These are phyloP conservation scores for Himalopsyche anomala DNA, from an alignment of 2,888 invertebrate genomes.

Conservation along the genomic window DNA sequence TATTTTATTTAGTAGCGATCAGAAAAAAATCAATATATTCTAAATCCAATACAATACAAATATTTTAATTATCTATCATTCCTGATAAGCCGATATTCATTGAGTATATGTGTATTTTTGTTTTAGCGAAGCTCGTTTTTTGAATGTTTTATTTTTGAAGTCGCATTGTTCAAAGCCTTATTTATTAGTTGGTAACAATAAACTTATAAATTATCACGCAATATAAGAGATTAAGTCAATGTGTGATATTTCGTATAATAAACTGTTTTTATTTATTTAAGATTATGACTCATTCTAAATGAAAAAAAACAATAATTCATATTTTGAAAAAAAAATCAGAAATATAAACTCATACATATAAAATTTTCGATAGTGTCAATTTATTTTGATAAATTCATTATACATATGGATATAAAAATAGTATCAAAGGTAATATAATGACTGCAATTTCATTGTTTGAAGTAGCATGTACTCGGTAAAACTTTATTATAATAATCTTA, in stretches of 20 bases:
- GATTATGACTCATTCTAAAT: neutral
- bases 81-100: neutral
- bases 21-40: constrained; percentile 2
- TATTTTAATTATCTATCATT: constrained; percentile 19
- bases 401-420: too few relatives aligned
- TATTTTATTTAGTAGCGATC: constrained; percentile 9
- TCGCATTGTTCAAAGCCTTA: neutral
- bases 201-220: constrained; percentile 3
- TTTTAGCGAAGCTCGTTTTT: neutral
- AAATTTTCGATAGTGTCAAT: too few relatives aligned
- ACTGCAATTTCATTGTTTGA: too few relatives aligned
- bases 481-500: too few relatives aligned
- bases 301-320: neutral
- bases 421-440: too few relatives aligned
- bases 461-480: too few relatives aligned
- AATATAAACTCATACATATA: too few relatives aligned
- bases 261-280: too few relatives aligned
- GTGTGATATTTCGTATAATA: neutral
- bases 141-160: neutral
- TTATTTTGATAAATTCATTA: too few relatives aligned
- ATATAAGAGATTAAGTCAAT: constrained; percentile 1
- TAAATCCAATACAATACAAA: constrained; percentile 11
- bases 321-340: neutral
- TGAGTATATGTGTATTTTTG: neutral
- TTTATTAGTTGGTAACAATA: constrained; percentile 11